Percentiles rank a stretch among this genome's conserved stretches.
Conservation (phyloP, 1,140 invertebrate genomes). For the Trichomalopsis sarcophagae region DNA sequence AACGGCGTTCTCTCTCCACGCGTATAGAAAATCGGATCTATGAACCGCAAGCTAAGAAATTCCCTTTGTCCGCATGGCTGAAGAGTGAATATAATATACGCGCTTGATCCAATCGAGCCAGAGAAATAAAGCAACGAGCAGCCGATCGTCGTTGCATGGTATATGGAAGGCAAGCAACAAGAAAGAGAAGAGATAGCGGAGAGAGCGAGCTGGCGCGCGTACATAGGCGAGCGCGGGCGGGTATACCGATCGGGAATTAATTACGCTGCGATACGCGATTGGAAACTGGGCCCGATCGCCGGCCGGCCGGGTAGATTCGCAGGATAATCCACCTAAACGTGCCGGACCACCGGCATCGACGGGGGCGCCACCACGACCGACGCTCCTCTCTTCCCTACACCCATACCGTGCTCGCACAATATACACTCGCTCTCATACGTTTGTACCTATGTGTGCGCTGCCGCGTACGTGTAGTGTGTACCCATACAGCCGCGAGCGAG, state of each 20-base stretch:
- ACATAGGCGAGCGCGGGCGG: constrained; percentile 15
- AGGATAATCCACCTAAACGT: constrained; percentile 66
- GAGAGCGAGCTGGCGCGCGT: background rate
- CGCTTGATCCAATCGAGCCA: constrained; percentile 29
- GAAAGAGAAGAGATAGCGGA: background rate
- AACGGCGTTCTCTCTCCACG: too few relatives aligned
- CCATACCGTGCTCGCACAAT: background rate
- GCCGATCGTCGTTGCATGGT: background rate
- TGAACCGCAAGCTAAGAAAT: too few relatives aligned
- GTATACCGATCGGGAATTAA: constrained; percentile 65
- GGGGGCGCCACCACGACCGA: constrained; percentile 61
- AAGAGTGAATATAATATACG: constrained; percentile 7
- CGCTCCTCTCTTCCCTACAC: constrained; percentile 39
- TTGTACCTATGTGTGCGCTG: background rate
- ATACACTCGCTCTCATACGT: constrained; percentile 19
- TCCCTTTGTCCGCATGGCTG: background rate
- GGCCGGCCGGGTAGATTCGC: constrained; percentile 61
- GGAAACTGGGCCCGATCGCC: constrained; percentile 60
- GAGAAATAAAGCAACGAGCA: constrained; percentile 1
- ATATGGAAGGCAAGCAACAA: background rate
- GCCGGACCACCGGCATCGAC: constrained; percentile 74
- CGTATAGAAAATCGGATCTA: too few relatives aligned
- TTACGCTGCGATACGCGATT: constrained; percentile 66
- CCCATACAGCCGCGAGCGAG: background rate
- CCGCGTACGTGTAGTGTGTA: background rate